Percentiles rank a stretch among this genome's conserved stretches.
Evolutionary conservation across 2,797 vertebrate genomes (phyloP).

Genomic region (Oryzias sinensis): DNA sequence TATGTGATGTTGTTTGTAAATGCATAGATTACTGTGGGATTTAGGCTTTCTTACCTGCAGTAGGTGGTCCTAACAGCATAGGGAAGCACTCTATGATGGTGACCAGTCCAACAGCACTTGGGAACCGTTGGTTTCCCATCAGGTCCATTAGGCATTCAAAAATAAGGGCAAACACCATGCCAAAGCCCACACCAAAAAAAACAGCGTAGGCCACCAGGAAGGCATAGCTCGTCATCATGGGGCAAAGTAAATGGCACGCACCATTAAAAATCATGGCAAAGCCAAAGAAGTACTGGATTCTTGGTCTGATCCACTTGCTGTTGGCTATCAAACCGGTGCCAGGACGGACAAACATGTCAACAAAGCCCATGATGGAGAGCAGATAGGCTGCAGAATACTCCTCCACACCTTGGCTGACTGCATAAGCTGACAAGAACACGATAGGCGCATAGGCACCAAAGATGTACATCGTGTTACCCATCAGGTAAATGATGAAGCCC

Average conservation of each 20-base stretch:
- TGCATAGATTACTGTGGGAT: not conserved
- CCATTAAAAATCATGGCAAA: slow-evolving; percentile 80
- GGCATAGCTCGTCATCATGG: slow-evolving; percentile 68
- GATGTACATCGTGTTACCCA: slow-evolving; percentile 82
- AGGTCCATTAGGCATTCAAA: slow-evolving; percentile 86
- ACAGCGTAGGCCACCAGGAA: slow-evolving; percentile 70
- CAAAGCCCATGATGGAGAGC: slow-evolving; percentile 80
- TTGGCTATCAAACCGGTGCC: slow-evolving; percentile 79
- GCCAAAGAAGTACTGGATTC: slow-evolving; percentile 84
- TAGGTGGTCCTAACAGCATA: slow-evolving; percentile 79
- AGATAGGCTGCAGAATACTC: slow-evolving; percentile 82
- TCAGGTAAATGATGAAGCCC: slow-evolving; percentile 85
- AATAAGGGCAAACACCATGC: slow-evolving; percentile 82
- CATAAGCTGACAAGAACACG: slow-evolving; percentile 81
- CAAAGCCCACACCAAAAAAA: slow-evolving; percentile 79
- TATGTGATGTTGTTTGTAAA: too few relatives aligned
- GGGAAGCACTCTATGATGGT: slow-evolving; percentile 83
- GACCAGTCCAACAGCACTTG: slow-evolving; percentile 81
- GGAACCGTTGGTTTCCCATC: slow-evolving; percentile 78
- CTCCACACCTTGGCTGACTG: slow-evolving; percentile 74
- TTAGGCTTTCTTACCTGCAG: slow-evolving; percentile 75
- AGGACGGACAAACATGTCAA: slow-evolving; percentile 83
- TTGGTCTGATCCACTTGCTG: slow-evolving; percentile 77
- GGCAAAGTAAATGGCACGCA: slow-evolving; percentile 81
- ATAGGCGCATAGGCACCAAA: slow-evolving; percentile 84